Evolutionary conservation across 1,140 invertebrate genomes (phyloP).

Genomic region (Atta texana): DNA sequence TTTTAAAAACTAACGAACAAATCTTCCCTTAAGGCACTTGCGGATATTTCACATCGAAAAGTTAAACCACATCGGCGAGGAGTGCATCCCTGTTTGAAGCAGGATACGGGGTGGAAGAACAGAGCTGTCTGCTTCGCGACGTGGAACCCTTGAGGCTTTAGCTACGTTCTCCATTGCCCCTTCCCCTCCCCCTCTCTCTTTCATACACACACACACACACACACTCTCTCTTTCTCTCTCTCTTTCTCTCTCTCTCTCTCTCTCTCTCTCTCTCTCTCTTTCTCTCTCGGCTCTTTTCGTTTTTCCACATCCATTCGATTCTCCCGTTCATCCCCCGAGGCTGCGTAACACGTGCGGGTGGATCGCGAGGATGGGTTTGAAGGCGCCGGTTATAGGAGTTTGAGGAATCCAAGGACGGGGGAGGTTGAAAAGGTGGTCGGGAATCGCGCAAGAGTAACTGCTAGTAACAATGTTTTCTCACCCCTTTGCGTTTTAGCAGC

Average conservation of each 20-base stretch:
- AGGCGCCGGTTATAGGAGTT: constrained; percentile 63
- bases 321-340: constrained; percentile 77
- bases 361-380: constrained; percentile 63
- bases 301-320: constrained; percentile 73
- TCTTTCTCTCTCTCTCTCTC: constrained; percentile 15
- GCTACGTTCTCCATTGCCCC: constrained; percentile 27
- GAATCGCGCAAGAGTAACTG: constrained; percentile 80
- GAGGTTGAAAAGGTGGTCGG: constrained; percentile 56
- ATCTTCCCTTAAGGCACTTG: constrained; percentile 36
- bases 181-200: constrained; percentile 17
- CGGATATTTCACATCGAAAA: constrained; percentile 56
- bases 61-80: constrained; percentile 41
- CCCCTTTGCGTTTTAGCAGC: constrained; percentile 82
- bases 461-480: constrained; percentile 85
- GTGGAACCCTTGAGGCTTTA: constrained; percentile 77
- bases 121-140: constrained; percentile 74
- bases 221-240: constrained; percentile 18
- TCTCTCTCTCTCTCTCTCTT: constrained; percentile 41
- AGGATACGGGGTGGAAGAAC: constrained; percentile 60
- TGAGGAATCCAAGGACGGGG: constrained; percentile 11
- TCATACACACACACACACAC: neutral
- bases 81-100: constrained; percentile 34
- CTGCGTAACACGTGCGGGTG: constrained; percentile 78
- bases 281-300: constrained; percentile 43
- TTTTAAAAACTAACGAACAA: constrained; percentile 29